A percentile compares a stretch with the other conserved stretches of the same genome.
phyloP scores from a whole-genome alignment of 2,888 invertebrate genomes.

The Caenorhabditis sp. region DNA sequence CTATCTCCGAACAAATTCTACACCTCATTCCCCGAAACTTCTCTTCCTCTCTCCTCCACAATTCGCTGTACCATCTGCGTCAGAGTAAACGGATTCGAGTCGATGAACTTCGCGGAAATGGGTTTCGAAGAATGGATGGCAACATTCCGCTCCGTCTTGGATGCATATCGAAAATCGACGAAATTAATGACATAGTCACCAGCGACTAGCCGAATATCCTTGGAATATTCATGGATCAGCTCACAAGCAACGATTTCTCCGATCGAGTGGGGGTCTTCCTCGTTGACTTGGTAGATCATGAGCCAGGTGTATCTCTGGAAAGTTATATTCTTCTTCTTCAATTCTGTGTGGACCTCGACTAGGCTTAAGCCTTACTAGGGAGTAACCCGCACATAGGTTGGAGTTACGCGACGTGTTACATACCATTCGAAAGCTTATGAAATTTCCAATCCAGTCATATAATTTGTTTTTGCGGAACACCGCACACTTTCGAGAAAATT shows the following conservation, averaged over 20 bases:
- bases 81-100: background rate
- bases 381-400: too few relatives aligned
- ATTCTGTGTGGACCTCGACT: too few relatives aligned
- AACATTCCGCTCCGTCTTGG: conserved; percentile 4
- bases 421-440: too few relatives aligned
- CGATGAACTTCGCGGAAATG: background rate
- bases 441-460: too few relatives aligned
- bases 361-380: too few relatives aligned
- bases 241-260: background rate
- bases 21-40: background rate
- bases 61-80: background rate
- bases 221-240: background rate
- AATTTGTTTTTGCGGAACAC: too few relatives aligned
- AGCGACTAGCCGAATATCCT: background rate
- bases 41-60: background rate
- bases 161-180: background rate
- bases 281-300: background rate
- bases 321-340: too few relatives aligned
- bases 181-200: background rate
- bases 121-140: background rate
- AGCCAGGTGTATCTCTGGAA: background rate
- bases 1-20: too few relatives aligned
- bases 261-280: background rate
- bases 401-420: too few relatives aligned
- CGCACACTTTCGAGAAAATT: too few relatives aligned